These are phyloP conservation scores for Xenopus laevis DNA, from an alignment of 2,113 vertebrate genomes.

Conservation along the genomic window DNA sequence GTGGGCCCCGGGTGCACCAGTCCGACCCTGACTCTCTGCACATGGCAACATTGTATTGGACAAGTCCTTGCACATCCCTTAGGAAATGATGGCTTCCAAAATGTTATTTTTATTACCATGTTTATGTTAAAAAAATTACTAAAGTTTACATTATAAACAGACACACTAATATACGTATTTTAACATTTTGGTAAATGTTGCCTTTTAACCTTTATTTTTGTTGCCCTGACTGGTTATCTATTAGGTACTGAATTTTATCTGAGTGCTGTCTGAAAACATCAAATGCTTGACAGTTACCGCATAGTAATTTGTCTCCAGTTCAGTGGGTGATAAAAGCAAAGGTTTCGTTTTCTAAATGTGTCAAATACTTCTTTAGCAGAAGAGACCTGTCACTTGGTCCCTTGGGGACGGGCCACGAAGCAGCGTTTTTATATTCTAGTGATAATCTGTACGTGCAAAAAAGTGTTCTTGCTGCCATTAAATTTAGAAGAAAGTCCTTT, in stretches of 20 bases:
- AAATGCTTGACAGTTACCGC: slow-evolving; percentile 43
- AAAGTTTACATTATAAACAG: too few relatives aligned
- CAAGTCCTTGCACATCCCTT: too few relatives aligned
- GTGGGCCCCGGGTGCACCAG: too few relatives aligned
- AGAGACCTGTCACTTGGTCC: slow-evolving; percentile 33
- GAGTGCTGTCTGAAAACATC: slow-evolving; percentile 41
- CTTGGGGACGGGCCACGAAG: slow-evolving; percentile 1
- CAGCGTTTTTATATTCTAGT: slow-evolving; percentile 4
- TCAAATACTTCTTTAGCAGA: slow-evolving; percentile 37
- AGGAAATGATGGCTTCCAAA: too few relatives aligned
- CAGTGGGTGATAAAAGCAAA: slow-evolving; percentile 44
- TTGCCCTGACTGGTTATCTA: slow-evolving; percentile 43
- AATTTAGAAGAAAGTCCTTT: not conserved
- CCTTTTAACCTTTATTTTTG: slow-evolving; percentile 33
- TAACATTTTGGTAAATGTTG: slow-evolving; percentile 34
- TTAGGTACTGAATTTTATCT: slow-evolving; percentile 43
- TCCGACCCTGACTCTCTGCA: too few relatives aligned
- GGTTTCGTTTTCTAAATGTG: slow-evolving; percentile 43
- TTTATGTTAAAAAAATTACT: too few relatives aligned
- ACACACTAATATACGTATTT: too few relatives aligned
- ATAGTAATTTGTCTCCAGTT: slow-evolving; percentile 47
- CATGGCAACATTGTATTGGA: too few relatives aligned
- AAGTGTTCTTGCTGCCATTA: not conserved
- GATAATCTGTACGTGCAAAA: slow-evolving; percentile 9
- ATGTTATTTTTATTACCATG: too few relatives aligned